Conservation (phyloP, 2,888 invertebrate species). For the Synanthedon myopaeformis region DNA sequence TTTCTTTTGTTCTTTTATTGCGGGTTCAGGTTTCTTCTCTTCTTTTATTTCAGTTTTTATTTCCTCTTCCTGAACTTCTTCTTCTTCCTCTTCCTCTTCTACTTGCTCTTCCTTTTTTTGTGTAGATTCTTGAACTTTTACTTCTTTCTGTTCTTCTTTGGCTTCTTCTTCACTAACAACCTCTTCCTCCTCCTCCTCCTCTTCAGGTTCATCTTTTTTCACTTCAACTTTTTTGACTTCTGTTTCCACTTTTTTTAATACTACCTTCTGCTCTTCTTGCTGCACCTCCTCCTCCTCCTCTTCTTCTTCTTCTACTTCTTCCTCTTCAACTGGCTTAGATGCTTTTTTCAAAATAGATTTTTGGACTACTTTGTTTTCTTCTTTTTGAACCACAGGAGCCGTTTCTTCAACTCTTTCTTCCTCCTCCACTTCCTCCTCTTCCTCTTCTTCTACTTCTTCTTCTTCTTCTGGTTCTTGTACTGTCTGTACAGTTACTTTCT, state of each 20-base stretch:
- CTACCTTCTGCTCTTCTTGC: slow-evolving; percentile 5
- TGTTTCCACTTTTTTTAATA: slow-evolving; percentile 9
- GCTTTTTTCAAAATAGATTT: not conserved
- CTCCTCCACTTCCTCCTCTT: slow-evolving; percentile 24
- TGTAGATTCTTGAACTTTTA: slow-evolving; percentile 3
- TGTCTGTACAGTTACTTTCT: slow-evolving; percentile 42
- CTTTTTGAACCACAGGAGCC: slow-evolving; percentile 10
- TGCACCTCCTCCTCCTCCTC: slow-evolving; percentile 7
- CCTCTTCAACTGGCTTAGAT: slow-evolving; percentile 6
- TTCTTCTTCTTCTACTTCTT: slow-evolving; percentile 7
- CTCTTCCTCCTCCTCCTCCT: slow-evolving; percentile 6
- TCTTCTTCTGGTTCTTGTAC: slow-evolving; percentile 15
- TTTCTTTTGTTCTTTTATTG: slow-evolving; percentile 4
- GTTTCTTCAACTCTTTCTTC: slow-evolving; percentile 22
- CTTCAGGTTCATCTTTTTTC: slow-evolving; percentile 11
- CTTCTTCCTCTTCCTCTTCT: not conserved
- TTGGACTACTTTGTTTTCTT: not conserved
- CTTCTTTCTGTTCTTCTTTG: slow-evolving; percentile 12
- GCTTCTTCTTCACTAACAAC: slow-evolving; percentile 10
- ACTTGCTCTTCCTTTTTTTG: slow-evolving; percentile 4
- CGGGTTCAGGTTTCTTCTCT: slow-evolving; percentile 2
- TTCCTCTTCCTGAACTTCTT: slow-evolving; percentile 18
- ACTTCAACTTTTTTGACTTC: slow-evolving; percentile 11
- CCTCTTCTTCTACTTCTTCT: slow-evolving; percentile 28
- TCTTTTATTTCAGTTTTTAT: slow-evolving; percentile 19